phyloP scores from a whole-genome alignment of 2,888 invertebrate species.

The Hetaerina titia region DNA sequence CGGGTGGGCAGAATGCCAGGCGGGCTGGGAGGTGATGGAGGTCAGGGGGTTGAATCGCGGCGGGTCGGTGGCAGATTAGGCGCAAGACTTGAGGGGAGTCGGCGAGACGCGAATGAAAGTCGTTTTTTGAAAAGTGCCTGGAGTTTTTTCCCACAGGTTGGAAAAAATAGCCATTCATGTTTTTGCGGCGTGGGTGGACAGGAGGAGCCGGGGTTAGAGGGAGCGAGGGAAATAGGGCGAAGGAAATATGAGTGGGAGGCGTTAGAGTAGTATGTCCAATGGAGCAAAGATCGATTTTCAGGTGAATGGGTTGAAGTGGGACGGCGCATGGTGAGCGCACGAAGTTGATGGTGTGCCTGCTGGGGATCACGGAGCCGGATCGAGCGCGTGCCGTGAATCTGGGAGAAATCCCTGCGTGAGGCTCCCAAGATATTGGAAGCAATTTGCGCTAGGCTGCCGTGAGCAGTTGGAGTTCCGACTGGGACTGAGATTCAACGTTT shows the following conservation, averaged over 20 bases:
- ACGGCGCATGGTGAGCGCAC: too few species aligned
- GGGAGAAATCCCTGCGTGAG: background rate
- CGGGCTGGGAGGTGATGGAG: background rate
- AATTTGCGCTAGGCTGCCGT: background rate
- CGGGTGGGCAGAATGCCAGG: slow-evolving; percentile 9
- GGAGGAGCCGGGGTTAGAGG: too few species aligned
- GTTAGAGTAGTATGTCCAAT: too few species aligned
- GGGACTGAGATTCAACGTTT: background rate
- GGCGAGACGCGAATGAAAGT: background rate
- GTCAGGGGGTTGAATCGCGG: background rate
- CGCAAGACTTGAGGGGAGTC: background rate
- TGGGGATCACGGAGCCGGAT: background rate
- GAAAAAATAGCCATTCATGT: too few species aligned
- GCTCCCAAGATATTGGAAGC: background rate
- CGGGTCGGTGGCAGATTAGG: background rate
- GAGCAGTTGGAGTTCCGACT: background rate
- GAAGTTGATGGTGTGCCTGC: background rate
- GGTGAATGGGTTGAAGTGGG: too few species aligned
- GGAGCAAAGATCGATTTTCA: too few species aligned
- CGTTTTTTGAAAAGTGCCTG: background rate
- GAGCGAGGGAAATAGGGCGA: too few species aligned
- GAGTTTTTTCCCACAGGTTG: background rate
- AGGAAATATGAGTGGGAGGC: too few species aligned
- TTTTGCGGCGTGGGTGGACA: too few species aligned
- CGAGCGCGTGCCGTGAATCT: background rate